Evolutionary conservation across 2,797 vertebrate species (phyloP).

Genomic region (Oceanodroma leucorhoa): DNA sequence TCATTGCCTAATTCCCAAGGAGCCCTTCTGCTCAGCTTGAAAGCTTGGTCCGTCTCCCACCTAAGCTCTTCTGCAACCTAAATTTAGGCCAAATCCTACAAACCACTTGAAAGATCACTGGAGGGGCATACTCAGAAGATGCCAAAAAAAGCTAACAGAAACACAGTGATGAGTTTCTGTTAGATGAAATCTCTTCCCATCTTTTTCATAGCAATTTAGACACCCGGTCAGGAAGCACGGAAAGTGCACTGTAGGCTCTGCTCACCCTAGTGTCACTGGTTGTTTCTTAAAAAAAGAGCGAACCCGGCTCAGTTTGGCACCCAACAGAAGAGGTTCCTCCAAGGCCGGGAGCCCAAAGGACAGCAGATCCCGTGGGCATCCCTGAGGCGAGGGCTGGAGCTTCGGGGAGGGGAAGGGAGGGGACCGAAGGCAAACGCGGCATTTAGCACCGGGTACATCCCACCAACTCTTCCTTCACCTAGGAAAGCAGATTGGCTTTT

Average conservation of each 20-base stretch:
- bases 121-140: not conserved
- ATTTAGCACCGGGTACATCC: not conserved
- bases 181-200: not conserved
- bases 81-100: not conserved
- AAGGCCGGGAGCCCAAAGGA: not conserved
- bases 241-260: not conserved
- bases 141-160: not conserved
- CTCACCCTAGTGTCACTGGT: not conserved
- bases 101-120: not conserved
- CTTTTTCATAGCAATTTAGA: not conserved
- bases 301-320: not conserved
- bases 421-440: not conserved
- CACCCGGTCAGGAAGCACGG: not conserved
- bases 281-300: not conserved
- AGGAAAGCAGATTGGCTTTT: not conserved
- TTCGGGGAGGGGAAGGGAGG: not conserved
- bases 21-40: not conserved
- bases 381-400: not conserved
- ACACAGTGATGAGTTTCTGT: not conserved
- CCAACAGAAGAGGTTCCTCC: not conserved
- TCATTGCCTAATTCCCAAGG: rapidly evolving
- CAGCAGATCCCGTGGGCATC: not conserved
- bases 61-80: not conserved
- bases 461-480: not conserved
- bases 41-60: not conserved